phyloP scores from a whole-genome alignment of 23 tunicate species.

The Ciona savignyi region DNA sequence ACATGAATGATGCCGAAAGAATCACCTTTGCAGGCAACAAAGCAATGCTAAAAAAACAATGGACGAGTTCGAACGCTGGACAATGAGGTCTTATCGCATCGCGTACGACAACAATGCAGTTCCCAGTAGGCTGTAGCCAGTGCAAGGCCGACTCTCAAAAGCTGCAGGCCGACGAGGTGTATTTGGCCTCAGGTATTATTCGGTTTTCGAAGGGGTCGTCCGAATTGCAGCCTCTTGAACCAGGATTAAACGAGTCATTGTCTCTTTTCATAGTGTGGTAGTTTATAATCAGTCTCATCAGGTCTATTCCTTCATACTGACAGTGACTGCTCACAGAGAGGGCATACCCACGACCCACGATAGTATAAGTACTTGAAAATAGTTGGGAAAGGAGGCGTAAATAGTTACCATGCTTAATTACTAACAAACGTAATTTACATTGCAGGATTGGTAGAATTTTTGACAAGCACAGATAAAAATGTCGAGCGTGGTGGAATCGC shows the following conservation, averaged over 20 bases:
- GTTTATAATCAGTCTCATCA: background rate
- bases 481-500: background rate
- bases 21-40: background rate
- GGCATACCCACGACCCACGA: too few relatives aligned
- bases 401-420: too few relatives aligned
- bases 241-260: background rate
- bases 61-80: slow-evolving; percentile 12
- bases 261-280: background rate
- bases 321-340: background rate
- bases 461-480: too few relatives aligned
- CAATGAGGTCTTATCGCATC: slow-evolving; percentile 3
- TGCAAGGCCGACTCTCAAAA: background rate
- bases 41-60: slow-evolving; percentile 12
- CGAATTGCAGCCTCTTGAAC: background rate
- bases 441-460: too few relatives aligned
- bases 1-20: background rate
- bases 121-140: background rate
- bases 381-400: too few relatives aligned
- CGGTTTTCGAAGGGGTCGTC: background rate
- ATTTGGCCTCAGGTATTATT: background rate
- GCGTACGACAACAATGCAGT: slow-evolving; percentile 2
- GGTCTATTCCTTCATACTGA: background rate
- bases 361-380: too few relatives aligned
- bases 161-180: background rate
- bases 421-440: too few relatives aligned